Evolutionary conservation across 2,113 vertebrate genomes (phyloP), one percentile per base, ranked within the genome.

Genomic region (Mormoops blainvillei): DNA sequence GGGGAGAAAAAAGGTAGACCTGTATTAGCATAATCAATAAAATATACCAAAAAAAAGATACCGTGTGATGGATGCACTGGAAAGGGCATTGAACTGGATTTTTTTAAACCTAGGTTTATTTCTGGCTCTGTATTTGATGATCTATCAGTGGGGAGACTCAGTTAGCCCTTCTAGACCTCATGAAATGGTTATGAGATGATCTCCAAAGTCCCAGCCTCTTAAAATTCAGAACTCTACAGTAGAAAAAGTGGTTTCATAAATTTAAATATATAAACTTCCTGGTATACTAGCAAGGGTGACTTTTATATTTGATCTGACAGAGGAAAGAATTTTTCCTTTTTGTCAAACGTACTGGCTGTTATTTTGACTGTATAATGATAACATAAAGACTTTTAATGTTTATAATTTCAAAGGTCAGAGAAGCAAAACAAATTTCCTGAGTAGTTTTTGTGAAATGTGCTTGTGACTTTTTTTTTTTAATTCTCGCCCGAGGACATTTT

Each of bases 181-280:
- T 84, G 78, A 76, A 84, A n/a, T 91, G 26, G 18, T 48, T 58
- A 24, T 89, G 77, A 85, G 22, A 68, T 63, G 31, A 87, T 89
- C 33, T 87, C 48, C 28, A 68, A 28, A 91, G 20, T 78, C 18
- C 16, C 1, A 41, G 41, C 14, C 45, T 87, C n/a, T 84, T 85
- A 70, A 89, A 67, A 58, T 80, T 61, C 4, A 52, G 14, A 52
- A 71, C 80, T 67, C 10, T 77, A 48, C 43, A 77, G 0, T 88
- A 83, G 84, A 67, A 83, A 96, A 90, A 86, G 3, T 92, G 2
- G 26, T 77, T 95, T 77, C 43, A 12, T 89, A 83, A 84, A 88
- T 89, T 38, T 61, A 88, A 94, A 86, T 73, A 89, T 28, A 83
- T 24, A 85, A 45, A 67, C 10, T 78, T 54, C 1, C 15, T 38